Conservation (phyloP, 53 echinoderm and acorn worm genomes). For the Actinopyga echinites region DNA sequence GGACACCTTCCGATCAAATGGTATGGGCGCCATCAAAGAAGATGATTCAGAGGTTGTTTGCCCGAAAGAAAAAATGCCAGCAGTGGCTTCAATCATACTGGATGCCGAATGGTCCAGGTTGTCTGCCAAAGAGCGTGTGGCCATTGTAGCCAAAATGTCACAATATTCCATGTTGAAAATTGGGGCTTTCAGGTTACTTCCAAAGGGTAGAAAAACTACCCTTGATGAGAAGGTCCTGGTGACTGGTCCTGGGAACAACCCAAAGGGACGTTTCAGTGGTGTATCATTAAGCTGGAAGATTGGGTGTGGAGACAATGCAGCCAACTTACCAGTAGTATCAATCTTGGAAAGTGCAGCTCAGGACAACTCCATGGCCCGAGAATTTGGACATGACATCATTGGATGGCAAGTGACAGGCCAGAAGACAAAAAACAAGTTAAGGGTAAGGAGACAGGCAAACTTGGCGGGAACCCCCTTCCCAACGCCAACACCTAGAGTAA, state of each 20-base stretch:
- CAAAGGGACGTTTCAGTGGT: conserved; percentile 65
- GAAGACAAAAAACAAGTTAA: conserved; percentile 56
- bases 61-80: conserved; percentile 62
- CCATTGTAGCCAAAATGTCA: conserved; percentile 86
- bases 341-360: conserved; percentile 84
- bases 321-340: conserved; percentile 90
- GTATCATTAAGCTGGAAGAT: conserved; percentile 89
- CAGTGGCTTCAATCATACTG: conserved; percentile 87
- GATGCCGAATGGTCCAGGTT: conserved; percentile 95
- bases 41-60: conserved; percentile 56
- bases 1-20: conserved; percentile 51
- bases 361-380: conserved; percentile 89
- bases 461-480: conserved; percentile 83
- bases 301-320: conserved; percentile 81
- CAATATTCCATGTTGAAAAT: conserved; percentile 81
- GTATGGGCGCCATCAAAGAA: conserved; percentile 35
- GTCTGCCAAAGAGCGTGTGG: conserved; percentile 64
- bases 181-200: conserved; percentile 81
- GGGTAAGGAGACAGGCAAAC: conserved; percentile 76
- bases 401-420: conserved; percentile 93
- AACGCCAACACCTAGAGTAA: conserved; percentile 71
- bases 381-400: conserved; percentile 85
- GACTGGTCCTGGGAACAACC: conserved; percentile 89
- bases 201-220: conserved; percentile 70
- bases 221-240: conserved; percentile 71